Evolutionary conservation across 2,797 vertebrate species (phyloP).

Genomic region (Valencia hispanica): DNA sequence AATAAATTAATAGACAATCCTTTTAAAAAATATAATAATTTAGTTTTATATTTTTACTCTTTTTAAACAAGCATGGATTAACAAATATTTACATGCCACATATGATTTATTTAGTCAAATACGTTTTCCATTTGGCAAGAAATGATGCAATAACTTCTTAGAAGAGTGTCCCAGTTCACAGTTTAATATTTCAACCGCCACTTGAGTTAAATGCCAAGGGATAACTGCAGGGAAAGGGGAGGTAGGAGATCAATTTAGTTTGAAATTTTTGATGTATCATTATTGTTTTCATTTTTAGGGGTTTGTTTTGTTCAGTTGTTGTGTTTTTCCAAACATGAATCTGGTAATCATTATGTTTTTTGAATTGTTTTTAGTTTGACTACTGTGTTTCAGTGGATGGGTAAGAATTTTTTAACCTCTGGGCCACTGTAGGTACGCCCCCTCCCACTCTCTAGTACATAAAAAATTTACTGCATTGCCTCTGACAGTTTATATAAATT

Average conservation of each 20-base stretch:
- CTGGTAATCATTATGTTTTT: neutral
- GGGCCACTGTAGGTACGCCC: neutral
- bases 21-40: no score
- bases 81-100: neutral
- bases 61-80: neutral
- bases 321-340: neutral
- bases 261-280: neutral
- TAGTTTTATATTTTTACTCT: no score
- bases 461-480: neutral
- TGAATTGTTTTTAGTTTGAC: neutral
- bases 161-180: neutral
- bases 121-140: neutral
- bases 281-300: neutral
- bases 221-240: neutral
- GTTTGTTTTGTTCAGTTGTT: neutral
- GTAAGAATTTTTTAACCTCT: neutral
- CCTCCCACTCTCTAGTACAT: neutral
- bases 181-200: constrained; percentile 1
- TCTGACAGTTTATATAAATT: neutral
- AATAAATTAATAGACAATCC: no score
- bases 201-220: neutral
- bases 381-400: neutral
- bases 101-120: neutral
- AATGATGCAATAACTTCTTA: neutral
- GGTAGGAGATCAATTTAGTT: neutral